These are phyloP conservation scores for Hyperopisus bebe DNA, from an alignment of 2,113 vertebrate genomes.

Conservation along the genomic window DNA sequence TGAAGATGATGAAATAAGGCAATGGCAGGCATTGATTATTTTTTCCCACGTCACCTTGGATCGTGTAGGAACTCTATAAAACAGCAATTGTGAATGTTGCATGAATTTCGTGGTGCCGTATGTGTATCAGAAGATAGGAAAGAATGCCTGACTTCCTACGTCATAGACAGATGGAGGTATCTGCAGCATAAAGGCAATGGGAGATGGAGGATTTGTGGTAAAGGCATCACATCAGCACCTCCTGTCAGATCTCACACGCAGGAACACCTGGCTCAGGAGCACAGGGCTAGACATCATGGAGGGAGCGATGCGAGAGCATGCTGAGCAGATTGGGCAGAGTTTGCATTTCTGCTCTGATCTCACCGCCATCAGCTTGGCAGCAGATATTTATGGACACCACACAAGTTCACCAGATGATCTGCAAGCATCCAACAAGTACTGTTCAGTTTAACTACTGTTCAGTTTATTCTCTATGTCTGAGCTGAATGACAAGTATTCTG, in stretches of 20 bases:
- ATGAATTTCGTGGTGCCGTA: background rate
- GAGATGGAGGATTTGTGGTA: background rate
- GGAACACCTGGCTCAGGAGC: background rate
- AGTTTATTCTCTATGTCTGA: background rate
- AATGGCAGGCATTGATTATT: background rate
- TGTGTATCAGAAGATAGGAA: background rate
- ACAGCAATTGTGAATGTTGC: background rate
- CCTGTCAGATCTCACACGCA: background rate
- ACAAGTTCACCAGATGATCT: background rate
- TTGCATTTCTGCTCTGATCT: background rate
- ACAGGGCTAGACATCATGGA: background rate
- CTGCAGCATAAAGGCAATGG: background rate
- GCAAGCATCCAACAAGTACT: background rate
- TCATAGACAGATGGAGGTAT: background rate
- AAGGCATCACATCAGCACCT: background rate
- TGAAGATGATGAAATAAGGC: background rate
- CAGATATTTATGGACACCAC: background rate
- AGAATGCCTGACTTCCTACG: background rate
- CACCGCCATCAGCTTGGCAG: background rate
- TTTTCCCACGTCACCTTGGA: background rate
- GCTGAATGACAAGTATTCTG: background rate
- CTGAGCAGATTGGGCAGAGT: background rate
- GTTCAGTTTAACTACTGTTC: background rate
- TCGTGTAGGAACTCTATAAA: background rate
- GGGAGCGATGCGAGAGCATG: background rate